Conservation (phyloP, 2,797 vertebrate species). For the Pangasius krempfi region DNA sequence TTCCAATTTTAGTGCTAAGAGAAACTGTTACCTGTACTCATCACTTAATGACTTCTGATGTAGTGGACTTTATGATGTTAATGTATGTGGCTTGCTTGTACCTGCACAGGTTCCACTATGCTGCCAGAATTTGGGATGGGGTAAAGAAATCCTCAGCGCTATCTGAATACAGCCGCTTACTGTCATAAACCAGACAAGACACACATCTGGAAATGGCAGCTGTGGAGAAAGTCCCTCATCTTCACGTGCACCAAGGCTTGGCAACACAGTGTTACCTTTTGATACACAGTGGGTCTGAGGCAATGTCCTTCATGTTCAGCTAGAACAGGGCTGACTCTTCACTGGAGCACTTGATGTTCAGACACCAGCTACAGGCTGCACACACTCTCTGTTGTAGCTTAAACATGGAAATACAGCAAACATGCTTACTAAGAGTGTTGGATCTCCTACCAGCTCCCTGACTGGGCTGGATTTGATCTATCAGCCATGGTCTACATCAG, state of each 20-base stretch:
- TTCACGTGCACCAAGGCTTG: neutral
- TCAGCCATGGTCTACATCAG: neutral
- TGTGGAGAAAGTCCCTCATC: neutral
- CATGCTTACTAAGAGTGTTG: neutral
- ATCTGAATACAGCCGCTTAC: constrained; percentile 88
- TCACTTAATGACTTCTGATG: neutral
- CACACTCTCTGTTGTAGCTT: neutral
- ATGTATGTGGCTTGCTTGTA: constrained; percentile 10
- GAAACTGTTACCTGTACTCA: neutral
- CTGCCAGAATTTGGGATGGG: constrained; percentile 90
- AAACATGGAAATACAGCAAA: neutral
- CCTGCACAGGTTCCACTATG: constrained; percentile 87
- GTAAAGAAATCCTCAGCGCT: constrained; percentile 91
- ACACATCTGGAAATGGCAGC: neutral
- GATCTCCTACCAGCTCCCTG: neutral
- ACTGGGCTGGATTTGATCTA: neutral
- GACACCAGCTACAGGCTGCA: neutral
- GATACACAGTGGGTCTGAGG: neutral
- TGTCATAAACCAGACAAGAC: constrained; percentile 72
- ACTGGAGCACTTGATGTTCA: neutral
- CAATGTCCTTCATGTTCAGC: neutral
- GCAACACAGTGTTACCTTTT: neutral
- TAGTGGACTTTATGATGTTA: neutral
- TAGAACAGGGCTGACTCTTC: neutral
- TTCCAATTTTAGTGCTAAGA: neutral